Conservation (phyloP, 2,888 invertebrate species). For the Tanytarsus gracilentus region DNA sequence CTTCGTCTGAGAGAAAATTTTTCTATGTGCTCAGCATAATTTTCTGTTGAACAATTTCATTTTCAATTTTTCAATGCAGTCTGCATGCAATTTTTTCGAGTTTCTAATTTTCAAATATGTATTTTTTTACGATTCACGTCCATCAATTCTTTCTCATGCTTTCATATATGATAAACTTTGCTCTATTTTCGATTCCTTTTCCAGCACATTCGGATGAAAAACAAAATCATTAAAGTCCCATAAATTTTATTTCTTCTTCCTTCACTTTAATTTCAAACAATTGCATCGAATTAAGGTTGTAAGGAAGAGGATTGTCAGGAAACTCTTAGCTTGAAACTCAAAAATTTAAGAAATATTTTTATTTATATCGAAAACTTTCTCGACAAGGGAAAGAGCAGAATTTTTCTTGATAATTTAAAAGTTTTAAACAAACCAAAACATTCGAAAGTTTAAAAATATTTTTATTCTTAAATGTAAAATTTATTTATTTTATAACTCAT, state of each 20-base stretch:
- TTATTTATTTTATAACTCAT: too few species aligned
- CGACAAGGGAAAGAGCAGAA: neutral
- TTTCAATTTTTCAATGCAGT: too few species aligned
- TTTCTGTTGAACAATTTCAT: too few species aligned
- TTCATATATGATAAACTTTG: too few species aligned
- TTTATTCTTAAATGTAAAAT: neutral
- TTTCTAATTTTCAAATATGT: too few species aligned
- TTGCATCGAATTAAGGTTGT: slow-evolving; percentile 17
- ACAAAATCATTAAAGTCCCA: slow-evolving; percentile 10
- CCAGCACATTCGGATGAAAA: neutral
- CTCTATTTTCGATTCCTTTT: too few species aligned
- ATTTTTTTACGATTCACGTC: too few species aligned
- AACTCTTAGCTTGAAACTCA: neutral
- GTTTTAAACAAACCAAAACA: neutral
- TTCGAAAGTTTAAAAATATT: neutral
- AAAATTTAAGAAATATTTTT: neutral
- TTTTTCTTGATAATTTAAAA: neutral
- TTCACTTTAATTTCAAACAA: slow-evolving; percentile 5
- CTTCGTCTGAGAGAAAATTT: too few species aligned
- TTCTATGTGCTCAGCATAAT: too few species aligned
- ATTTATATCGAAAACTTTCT: neutral
- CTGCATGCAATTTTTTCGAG: too few species aligned
- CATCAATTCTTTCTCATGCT: too few species aligned
- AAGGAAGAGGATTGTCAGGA: neutral
- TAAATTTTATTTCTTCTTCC: neutral